Conservation (phyloP, 2,888 invertebrate genomes). For the Drosophila eohydei region DNA sequence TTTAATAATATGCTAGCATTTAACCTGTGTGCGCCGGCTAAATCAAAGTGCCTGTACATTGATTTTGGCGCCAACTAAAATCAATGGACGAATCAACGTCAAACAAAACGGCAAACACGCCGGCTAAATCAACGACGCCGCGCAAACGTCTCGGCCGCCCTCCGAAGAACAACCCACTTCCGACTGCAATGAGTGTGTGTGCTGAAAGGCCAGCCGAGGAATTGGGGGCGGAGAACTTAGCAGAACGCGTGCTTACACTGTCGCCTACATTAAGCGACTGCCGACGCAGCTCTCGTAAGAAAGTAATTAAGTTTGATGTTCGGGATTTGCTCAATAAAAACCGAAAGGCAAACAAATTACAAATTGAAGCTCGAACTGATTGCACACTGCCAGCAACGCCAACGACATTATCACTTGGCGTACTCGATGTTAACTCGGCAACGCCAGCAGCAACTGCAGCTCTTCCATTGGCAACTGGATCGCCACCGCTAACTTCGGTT, state of each 20-base stretch:
- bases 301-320: conserved; percentile 82
- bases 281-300: conserved; percentile 83
- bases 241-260: background rate
- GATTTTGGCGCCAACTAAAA: conserved; percentile 25
- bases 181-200: background rate
- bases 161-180: conserved; percentile 8
- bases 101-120: background rate
- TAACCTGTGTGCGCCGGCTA: conserved; percentile 1
- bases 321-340: conserved; percentile 81
- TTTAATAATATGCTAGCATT: conserved; percentile 3
- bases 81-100: conserved; percentile 25
- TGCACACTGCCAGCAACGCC: conserved; percentile 9
- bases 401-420: background rate
- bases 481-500: background rate
- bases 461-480: background rate
- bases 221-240: background rate
- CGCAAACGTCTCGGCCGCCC: conserved; percentile 21
- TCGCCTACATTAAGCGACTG: conserved; percentile 60
- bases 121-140: background rate
- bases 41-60: conserved; percentile 17
- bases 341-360: conserved; percentile 79
- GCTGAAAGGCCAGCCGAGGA: background rate
- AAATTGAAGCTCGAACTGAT: conserved; percentile 81
- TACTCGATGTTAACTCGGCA: background rate
- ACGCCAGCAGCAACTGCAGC: conserved; percentile 3